phyloP scores from a whole-genome alignment of 2,797 vertebrate genomes.

The Dromococcyx pavoninus region DNA sequence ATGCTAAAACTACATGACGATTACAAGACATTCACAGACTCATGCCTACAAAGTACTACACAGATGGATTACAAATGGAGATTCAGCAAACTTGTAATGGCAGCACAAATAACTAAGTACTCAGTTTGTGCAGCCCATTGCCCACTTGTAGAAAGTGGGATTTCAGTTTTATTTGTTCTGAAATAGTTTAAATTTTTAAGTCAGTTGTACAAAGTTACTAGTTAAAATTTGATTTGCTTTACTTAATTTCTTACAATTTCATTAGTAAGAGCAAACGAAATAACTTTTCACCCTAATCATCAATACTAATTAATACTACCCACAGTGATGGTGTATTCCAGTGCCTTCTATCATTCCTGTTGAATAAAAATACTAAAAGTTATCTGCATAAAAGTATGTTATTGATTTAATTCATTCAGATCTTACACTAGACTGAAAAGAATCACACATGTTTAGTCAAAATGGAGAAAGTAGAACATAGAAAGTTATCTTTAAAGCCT shows the following conservation, averaged over 20 bases:
- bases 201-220: neutral
- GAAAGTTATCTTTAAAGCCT: neutral
- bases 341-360: neutral
- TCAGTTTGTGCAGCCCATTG: neutral
- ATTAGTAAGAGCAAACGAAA: neutral
- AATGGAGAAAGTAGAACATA: neutral
- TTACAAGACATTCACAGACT: too few relatives aligned
- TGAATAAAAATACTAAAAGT: neutral
- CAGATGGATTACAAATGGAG: neutral
- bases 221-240: neutral
- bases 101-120: neutral
- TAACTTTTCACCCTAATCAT: neutral
- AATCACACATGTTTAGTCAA: neutral
- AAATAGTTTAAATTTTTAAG: neutral
- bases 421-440: neutral
- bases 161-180: neutral
- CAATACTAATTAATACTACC: too few relatives aligned
- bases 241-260: neutral
- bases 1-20: too few relatives aligned
- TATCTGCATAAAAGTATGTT: neutral
- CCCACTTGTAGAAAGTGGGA: neutral
- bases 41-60: too few relatives aligned
- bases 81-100: neutral
- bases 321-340: neutral
- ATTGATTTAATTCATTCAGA: neutral